phyloP scores from a whole-genome alignment of 2,888 invertebrate species.

The Nasonia oneida region DNA sequence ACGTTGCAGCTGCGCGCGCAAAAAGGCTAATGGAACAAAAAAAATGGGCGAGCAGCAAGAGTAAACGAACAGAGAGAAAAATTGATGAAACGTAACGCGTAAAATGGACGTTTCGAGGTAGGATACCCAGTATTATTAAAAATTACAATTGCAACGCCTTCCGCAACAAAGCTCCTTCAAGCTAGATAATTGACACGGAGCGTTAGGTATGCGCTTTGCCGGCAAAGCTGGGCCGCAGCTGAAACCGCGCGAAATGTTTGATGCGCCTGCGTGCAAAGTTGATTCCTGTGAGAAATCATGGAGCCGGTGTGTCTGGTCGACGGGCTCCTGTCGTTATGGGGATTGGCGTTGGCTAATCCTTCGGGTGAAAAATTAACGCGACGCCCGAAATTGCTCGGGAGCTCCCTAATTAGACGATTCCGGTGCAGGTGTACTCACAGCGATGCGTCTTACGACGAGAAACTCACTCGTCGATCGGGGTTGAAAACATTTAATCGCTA shows the following conservation, averaged over 20 bases:
- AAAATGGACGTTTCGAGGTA: too few relatives aligned
- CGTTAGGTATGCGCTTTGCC: constrained; percentile 54
- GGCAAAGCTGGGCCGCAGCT: neutral
- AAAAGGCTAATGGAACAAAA: neutral
- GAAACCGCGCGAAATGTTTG: constrained; percentile 44
- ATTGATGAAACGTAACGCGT: constrained; percentile 21
- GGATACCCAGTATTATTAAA: too few relatives aligned
- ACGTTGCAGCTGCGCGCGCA: constrained; percentile 38
- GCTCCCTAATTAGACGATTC: neutral
- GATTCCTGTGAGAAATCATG: constrained; percentile 59
- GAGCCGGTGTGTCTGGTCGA: neutral
- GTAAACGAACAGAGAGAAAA: constrained; percentile 32
- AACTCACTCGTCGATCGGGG: too few relatives aligned
- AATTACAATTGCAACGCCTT: neutral
- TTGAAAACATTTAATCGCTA: too few relatives aligned
- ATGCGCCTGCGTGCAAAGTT: constrained; percentile 56
- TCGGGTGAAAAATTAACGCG: constrained; percentile 2
- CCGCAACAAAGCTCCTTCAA: neutral
- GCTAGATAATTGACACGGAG: neutral
- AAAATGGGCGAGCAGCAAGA: neutral
- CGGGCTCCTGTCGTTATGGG: neutral
- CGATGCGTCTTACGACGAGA: too few relatives aligned
- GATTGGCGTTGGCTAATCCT: neutral
- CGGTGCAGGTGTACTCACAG: too few relatives aligned
- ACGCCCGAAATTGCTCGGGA: neutral